Conservation (phyloP, 2,113 vertebrate genomes). For the Laticauda laticaudata region DNA sequence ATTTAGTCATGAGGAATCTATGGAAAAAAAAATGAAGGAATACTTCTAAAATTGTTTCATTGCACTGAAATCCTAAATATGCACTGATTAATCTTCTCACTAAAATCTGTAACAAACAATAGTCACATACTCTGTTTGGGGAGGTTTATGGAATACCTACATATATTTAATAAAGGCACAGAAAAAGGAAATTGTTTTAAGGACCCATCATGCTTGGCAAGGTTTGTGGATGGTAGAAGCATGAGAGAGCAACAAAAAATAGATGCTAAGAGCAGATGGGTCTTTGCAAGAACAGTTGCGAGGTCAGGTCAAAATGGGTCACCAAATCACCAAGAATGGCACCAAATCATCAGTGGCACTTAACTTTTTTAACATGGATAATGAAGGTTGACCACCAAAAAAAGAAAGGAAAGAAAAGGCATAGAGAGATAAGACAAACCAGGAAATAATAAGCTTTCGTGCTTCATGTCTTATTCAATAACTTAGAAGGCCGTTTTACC, state of each 20-base stretch:
- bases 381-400: neutral
- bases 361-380: neutral
- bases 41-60: constrained; percentile 67
- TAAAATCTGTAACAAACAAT: neutral
- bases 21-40: constrained; percentile 55
- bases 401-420: neutral
- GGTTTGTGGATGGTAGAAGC: neutral
- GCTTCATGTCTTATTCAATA: constrained; percentile 18
- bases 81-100: neutral
- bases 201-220: no score
- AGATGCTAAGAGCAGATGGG: neutral
- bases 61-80: constrained; percentile 41
- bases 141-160: neutral
- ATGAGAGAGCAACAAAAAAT: neutral
- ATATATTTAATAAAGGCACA: neutral
- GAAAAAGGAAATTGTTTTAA: neutral
- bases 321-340: neutral
- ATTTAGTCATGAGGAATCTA: constrained; percentile 69
- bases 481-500: constrained; percentile 40
- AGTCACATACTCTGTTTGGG: neutral
- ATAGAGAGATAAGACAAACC: constrained; percentile 46
- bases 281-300: neutral
- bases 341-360: neutral
- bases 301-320: neutral
- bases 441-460: constrained; percentile 55